A percentile compares a stretch with the other conserved stretches of the same genome.
Conservation (phyloP, 2,888 invertebrate species). For the Tetanocera ferruginea region DNA sequence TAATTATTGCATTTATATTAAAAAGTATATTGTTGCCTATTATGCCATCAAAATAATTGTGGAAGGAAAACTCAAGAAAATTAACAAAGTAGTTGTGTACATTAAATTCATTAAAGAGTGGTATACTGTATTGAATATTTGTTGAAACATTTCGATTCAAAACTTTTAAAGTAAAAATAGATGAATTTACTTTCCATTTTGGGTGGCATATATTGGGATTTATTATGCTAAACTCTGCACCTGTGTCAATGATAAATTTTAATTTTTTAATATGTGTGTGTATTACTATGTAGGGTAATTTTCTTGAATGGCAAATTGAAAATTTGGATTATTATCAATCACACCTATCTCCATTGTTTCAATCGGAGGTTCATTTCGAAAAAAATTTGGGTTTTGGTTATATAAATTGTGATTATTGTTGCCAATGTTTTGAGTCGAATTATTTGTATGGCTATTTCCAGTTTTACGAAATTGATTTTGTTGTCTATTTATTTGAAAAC, state of each 20-base stretch:
- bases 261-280: constrained; percentile 27
- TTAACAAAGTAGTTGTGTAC: not conserved
- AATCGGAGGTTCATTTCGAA: not conserved
- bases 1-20: not conserved
- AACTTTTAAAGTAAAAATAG: constrained; percentile 24
- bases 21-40: not conserved
- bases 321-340: too few relatives aligned
- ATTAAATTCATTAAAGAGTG: constrained; percentile 24
- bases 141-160: constrained; percentile 28
- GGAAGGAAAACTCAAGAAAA: too few relatives aligned
- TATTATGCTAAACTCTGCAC: constrained; percentile 37
- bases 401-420: not conserved
- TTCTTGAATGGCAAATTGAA: too few relatives aligned
- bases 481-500: constrained; percentile 3
- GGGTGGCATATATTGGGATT: constrained; percentile 30
- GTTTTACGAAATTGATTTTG: not conserved
- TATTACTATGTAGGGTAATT: constrained; percentile 34
- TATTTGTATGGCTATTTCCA: not conserved
- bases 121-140: constrained; percentile 25
- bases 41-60: not conserved
- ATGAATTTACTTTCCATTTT: constrained; percentile 24
- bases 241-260: constrained; percentile 38
- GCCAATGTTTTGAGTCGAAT: not conserved
- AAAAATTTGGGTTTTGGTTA: not conserved
- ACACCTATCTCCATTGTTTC: not conserved